A percentile compares a stretch with the other conserved stretches of the same genome.
Evolutionary conservation across 2,113 vertebrate genomes (phyloP).

Genomic region (Scomber japonicus): DNA sequence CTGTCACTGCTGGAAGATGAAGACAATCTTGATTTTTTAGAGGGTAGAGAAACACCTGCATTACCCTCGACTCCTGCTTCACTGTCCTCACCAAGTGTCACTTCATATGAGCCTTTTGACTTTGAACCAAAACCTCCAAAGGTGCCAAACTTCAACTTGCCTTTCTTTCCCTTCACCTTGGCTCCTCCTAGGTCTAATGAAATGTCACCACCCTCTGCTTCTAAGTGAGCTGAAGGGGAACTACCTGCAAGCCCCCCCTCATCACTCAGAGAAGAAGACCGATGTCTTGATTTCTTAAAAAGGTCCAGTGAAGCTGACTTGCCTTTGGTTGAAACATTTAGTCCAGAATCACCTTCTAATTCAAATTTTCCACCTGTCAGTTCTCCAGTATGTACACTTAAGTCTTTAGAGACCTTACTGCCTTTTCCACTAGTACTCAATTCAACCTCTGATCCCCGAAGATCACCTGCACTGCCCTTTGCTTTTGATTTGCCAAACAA

Average conservation of each 20-base stretch:
- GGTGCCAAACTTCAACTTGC: constrained; percentile 93
- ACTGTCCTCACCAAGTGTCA: constrained; percentile 88
- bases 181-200: constrained; percentile 83
- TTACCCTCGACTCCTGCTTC: constrained; percentile 80
- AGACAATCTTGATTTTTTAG: constrained; percentile 88
- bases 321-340: constrained; percentile 83
- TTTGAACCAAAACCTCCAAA: constrained; percentile 95
- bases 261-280: constrained; percentile 91
- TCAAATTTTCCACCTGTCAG: constrained; percentile 70
- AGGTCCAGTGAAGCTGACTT: constrained; percentile 90
- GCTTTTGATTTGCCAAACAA: constrained; percentile 92
- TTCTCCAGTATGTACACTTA: constrained; percentile 85
- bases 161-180: constrained; percentile 85
- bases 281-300: constrained; percentile 89
- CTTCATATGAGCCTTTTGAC: constrained; percentile 94
- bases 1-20: constrained; percentile 93
- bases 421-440: constrained; percentile 82
- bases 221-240: constrained; percentile 84
- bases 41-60: constrained; percentile 78
- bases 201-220: constrained; percentile 84
- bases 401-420: constrained; percentile 85
- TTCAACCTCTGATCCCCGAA: constrained; percentile 75
- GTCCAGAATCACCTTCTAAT: constrained; percentile 71
- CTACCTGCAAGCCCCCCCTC: constrained; percentile 85
- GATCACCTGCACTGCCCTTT: constrained; percentile 81